These are phyloP conservation scores for Eristalis arbustorum DNA, from an alignment of 2,888 invertebrate genomes.

Conservation along the genomic window DNA sequence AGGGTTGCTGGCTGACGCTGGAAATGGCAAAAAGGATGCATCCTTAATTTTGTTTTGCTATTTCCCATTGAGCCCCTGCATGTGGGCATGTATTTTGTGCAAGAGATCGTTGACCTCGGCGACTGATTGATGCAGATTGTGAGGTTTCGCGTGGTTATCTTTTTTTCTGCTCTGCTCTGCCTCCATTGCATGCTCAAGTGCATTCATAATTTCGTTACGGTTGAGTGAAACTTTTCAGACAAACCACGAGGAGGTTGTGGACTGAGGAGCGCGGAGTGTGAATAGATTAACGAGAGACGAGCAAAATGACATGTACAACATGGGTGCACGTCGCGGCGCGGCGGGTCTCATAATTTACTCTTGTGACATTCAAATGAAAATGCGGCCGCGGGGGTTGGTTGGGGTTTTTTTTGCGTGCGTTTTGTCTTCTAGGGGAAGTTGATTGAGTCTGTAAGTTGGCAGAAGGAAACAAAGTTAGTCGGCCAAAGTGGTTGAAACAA, in stretches of 20 bases:
- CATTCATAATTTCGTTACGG: slow-evolving; percentile 58
- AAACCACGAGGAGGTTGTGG: slow-evolving; percentile 10
- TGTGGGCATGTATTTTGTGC: neutral
- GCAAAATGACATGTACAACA: slow-evolving; percentile 16
- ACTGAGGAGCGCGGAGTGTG: slow-evolving; percentile 7
- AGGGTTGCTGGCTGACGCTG: neutral
- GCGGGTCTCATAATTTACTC: neutral
- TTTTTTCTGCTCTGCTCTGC: neutral
- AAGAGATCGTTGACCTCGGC: slow-evolving; percentile 34
- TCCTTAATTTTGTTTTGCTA: slow-evolving; percentile 3
- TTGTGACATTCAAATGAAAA: neutral
- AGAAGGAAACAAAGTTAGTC: neutral
- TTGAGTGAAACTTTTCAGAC: slow-evolving; percentile 51
- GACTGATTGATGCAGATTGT: slow-evolving; percentile 48
- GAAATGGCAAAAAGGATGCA: slow-evolving; percentile 15
- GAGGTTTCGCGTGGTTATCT: slow-evolving; percentile 13
- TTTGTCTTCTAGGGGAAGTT: neutral
- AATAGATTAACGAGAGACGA: slow-evolving; percentile 34
- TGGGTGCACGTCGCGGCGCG: slow-evolving; percentile 1
- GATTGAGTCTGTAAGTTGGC: neutral
- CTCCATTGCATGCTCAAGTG: slow-evolving; percentile 41
- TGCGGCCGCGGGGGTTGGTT: neutral
- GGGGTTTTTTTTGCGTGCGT: neutral
- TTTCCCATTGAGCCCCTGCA: neutral
- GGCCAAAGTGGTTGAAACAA: neutral